Conservation (phyloP, 2,797 vertebrate species). For the Leptoclinus maculatus region DNA sequence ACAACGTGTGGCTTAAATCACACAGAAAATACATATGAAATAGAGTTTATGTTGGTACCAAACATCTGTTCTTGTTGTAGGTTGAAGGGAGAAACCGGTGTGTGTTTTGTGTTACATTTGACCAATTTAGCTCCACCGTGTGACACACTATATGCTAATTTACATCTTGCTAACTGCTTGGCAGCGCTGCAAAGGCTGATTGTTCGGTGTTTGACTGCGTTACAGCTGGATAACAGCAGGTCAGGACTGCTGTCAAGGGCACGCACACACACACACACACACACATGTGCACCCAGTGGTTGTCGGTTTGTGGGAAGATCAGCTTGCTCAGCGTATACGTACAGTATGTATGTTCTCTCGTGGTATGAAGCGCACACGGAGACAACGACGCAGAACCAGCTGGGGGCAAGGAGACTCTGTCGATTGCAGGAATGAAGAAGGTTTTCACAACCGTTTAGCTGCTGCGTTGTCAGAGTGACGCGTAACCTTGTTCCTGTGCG, state of each 20-base stretch:
- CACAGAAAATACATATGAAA: neutral
- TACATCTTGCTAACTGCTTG: slow-evolving; percentile 55
- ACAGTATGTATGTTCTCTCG: slow-evolving; percentile 4
- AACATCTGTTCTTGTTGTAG: neutral
- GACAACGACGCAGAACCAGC: slow-evolving; percentile 58
- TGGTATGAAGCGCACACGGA: neutral
- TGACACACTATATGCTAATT: slow-evolving; percentile 34
- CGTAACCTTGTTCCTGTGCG: slow-evolving; percentile 30
- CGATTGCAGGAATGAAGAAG: slow-evolving; percentile 16
- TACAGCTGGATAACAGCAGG: slow-evolving; percentile 61
- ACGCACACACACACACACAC: slow-evolving; percentile 17
- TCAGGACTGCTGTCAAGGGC: slow-evolving; percentile 67
- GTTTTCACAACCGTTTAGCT: slow-evolving; percentile 52
- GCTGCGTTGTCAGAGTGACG: slow-evolving; percentile 17
- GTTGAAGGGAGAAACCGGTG: neutral
- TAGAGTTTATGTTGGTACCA: neutral
- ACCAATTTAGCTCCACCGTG: slow-evolving; percentile 10
- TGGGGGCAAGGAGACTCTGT: slow-evolving; percentile 69
- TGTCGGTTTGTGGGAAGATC: slow-evolving; percentile 19
- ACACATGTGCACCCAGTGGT: neutral
- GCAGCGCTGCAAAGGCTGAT: slow-evolving; percentile 44
- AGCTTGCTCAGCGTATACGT: slow-evolving; percentile 64
- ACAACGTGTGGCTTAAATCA: too few relatives aligned
- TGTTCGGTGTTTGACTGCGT: slow-evolving; percentile 56
- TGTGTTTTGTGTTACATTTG: slow-evolving; percentile 3